Evolutionary conservation across 2,888 invertebrate species (phyloP).

Genomic region (Zhuqinia jingwanae): DNA sequence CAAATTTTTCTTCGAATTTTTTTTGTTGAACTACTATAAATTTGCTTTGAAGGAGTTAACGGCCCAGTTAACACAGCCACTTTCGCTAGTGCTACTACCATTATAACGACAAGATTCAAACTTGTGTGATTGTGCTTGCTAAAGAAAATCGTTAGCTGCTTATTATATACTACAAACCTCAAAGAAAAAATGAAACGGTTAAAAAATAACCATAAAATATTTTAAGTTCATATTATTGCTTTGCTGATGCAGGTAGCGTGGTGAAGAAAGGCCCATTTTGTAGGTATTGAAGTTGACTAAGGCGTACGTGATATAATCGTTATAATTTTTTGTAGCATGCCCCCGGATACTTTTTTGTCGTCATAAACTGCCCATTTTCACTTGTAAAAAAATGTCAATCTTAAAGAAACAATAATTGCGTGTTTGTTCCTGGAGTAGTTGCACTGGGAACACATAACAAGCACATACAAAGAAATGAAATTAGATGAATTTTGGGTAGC

Average conservation of each 20-base stretch:
- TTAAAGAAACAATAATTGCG: conserved; percentile 59
- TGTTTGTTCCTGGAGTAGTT: neutral
- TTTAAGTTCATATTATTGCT: too few species aligned
- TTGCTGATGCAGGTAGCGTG: too few species aligned
- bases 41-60: conserved; percentile 4
- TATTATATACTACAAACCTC: neutral
- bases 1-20: too few species aligned
- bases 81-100: neutral
- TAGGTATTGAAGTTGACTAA: neutral
- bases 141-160: conserved; percentile 36
- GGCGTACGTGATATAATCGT: neutral
- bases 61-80: neutral
- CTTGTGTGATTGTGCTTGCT: conserved; percentile 48
- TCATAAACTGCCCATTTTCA: conserved; percentile 31
- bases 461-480: too few species aligned
- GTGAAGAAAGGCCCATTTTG: neutral
- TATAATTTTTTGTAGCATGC: conserved; percentile 21
- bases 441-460: neutral
- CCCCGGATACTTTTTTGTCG: conserved; percentile 37
- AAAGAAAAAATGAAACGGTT: conserved; percentile 12
- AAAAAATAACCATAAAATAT: conserved; percentile 46
- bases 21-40: too few species aligned
- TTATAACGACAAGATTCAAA: conserved; percentile 45
- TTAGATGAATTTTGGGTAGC: neutral
- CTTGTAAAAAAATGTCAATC: conserved; percentile 52